Evolutionary conservation across 2,888 invertebrate species (phyloP), one percentile per base, ranked within the genome.

Genomic region (Tuberolachnus salignus): DNA sequence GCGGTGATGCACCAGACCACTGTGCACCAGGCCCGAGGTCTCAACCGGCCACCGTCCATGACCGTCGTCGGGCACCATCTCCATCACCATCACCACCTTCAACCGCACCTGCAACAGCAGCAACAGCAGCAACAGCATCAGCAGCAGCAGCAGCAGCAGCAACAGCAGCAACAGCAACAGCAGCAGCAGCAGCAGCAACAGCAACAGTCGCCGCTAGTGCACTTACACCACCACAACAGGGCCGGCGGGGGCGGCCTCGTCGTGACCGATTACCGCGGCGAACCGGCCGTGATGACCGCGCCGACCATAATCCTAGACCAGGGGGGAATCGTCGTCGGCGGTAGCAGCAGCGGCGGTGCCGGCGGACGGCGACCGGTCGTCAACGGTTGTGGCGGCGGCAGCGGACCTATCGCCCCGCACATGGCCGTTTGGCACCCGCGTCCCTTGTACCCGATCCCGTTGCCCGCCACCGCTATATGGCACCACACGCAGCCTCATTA

Each of bases 391-490:
- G 46, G 63, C 14, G 16, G 9, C 49, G 10, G 4, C 49, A 19
- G 26, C 8, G 49, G 46, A 1, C 49, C 1, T 1, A 64, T 42
- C 6, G 23, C 66, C 2, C 23, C 64, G 14, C 66, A 57, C 10
- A 42, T 34, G n/a, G 53, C 66, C 34, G 23, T 75, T 46, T 67
- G 13, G n/a, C 34, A 75, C 16, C 75, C 75, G 16, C 75, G 75
- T 1, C 26, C 67, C 9, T 10, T 59, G 0, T 75, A 67, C 46
- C 75, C 66, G 46, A 55, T 66, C 16, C 13, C 63, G 53, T n/a
- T 75, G 46, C 66, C 74, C 53, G 3, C 61, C n/a, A 13, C 64
- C 10, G 19, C 55, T 4, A 4, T 55, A 10, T 75, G 74, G 74
- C 74, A 75, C 26, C 55, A 53, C 23, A 11, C 74, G 8, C 74